Evolutionary conservation across 1,140 invertebrate species (phyloP), one percentile per base, ranked within the genome.

Genomic region (Drosophila kanapiae): DNA sequence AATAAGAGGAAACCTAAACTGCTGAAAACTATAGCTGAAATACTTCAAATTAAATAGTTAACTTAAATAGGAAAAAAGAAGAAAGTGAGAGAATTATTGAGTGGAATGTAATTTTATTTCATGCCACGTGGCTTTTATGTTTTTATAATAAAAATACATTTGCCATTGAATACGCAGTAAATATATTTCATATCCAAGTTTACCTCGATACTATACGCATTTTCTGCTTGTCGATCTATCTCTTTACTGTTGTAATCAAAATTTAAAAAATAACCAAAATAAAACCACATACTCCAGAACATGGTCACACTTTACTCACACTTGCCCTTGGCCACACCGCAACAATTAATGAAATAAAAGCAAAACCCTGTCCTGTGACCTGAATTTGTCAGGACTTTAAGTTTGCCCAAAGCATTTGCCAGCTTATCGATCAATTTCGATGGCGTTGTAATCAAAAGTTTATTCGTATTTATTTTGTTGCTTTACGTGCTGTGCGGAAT

Each of bases 371-470:
- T 57, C 10, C 27, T n/a, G 35, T 33, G 9, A 38, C 47, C 33
- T 18, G 11, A 38, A 29, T 62, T 53, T 53, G 16, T 33, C 35
- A 31, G 11, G 33, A 27, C 45, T 61, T 51, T 49, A 23, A 31
- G 37, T 67, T 65, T 29, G n/a, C 48, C 29, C 23, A 69, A 65
- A 16, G 35, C 18, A 45, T 53, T 69, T 69, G 31, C 61, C 63
- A 38, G 48, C 62, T 68, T 67, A 68, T 70, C 67, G 62, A 67
- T 70, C 67, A 70, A 54, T 54, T 70, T 54, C 23, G 23, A 27
- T 35, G 63, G 23, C 67, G 48, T 56, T 37, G 38, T 45, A 54
- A 54, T 45, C 53, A 38, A 68, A 70, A 68, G 23, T 70, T 70
- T 68, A 27, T 16, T 38, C 60, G 37, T 29, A 33, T 45, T 67